Percentiles rank a stretch among this genome's conserved stretches.
phyloP scores from a whole-genome alignment of 2,888 invertebrate genomes.

The Isotomurus palustris region DNA sequence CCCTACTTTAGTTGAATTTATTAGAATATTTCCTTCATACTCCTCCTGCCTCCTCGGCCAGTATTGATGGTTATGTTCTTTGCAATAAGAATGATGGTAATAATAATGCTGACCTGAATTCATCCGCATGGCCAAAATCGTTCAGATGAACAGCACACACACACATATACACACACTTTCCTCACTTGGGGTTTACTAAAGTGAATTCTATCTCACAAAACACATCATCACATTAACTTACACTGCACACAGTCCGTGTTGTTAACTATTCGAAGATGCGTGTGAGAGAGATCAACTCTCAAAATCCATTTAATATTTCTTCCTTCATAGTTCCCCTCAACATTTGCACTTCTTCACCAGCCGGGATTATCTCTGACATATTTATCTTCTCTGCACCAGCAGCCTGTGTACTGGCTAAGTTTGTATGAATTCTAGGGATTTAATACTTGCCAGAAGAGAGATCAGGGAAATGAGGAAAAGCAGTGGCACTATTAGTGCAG shows the following conservation, averaged over 20 bases:
- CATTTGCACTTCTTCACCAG: neutral
- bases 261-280: no score
- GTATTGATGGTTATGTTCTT: no score
- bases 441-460: no score
- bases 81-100: no score
- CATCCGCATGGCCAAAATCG: neutral
- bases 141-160: neutral
- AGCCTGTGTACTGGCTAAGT: no score
- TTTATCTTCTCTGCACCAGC: slow-evolving; percentile 22
- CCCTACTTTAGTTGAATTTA: no score
- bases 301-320: neutral
- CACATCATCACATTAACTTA: no score
- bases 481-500: neutral
- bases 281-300: neutral
- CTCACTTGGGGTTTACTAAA: neutral
- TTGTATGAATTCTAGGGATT: no score
- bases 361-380: slow-evolving; percentile 28
- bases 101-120: slow-evolving; percentile 16
- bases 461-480: slow-evolving; percentile 3
- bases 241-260: no score
- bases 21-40: no score
- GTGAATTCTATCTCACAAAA: neutral
- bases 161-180: neutral
- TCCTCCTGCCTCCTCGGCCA: no score
- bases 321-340: neutral